Percentiles rank a stretch among this genome's conserved stretches.
These are phyloP conservation scores for Tenthredo amoena DNA, from an alignment of 2,888 invertebrate genomes.

Conservation along the genomic window DNA sequence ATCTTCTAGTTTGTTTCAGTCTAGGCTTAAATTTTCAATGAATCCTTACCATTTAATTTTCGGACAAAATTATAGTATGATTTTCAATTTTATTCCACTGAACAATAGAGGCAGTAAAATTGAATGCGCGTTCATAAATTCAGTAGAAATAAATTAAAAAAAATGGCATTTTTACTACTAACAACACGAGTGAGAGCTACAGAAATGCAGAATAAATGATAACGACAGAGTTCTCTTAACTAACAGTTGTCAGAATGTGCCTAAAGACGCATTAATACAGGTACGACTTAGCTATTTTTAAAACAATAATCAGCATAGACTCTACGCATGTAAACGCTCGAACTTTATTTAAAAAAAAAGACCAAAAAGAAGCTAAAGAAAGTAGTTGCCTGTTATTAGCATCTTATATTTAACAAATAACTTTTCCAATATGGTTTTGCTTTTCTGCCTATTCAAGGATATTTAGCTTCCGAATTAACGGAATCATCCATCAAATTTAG, in stretches of 20 bases:
- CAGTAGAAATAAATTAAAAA: background rate
- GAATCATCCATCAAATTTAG: background rate
- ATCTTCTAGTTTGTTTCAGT: background rate
- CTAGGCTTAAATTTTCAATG: background rate
- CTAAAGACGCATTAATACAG: background rate
- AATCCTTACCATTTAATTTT: background rate
- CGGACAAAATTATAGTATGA: background rate
- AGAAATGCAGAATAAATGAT: background rate
- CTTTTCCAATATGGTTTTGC: background rate
- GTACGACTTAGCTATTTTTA: background rate
- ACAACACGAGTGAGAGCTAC: background rate
- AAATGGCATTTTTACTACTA: background rate
- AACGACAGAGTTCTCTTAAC: background rate
- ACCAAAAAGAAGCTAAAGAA: background rate
- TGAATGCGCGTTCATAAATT: background rate
- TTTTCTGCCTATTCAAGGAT: background rate
- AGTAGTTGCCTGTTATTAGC: background rate
- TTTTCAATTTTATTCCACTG: background rate
- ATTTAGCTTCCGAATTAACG: background rate
- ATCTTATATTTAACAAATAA: background rate
- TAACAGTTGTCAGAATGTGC: background rate
- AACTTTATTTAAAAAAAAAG: background rate
- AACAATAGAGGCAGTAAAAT: background rate
- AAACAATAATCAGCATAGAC: background rate
- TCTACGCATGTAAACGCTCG: background rate